Base-by-base conservation (phyloP, 2,113 vertebrate species). In the Pterocles burchelli region DNA sequence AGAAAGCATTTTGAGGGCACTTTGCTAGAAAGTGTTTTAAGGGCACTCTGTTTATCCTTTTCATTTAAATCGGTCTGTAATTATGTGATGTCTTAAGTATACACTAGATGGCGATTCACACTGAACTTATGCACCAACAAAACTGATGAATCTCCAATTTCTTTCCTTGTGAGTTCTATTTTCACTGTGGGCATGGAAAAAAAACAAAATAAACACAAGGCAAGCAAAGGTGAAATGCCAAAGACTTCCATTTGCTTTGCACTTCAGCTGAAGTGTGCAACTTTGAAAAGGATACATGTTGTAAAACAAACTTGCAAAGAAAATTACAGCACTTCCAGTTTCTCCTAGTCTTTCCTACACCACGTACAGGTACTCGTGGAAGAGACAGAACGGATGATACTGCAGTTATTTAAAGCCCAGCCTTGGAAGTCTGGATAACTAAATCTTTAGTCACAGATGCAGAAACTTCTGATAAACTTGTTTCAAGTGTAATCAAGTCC, bases 61-160 rank as follows among this genome's bases (percentile, higher is more conserved):
- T 68, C 52, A 78, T 85, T 93, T 85, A 43, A 78, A 70, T 41
- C 1, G 0, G 6, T 25, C 77, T 76, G 17, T 75, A 83, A 90
- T 81, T 70, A 61, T 61, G 93, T 38, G 77, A n/a, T 94, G 36
- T 73, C 59, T 86, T 45, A 84, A 89, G 85, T 34, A n/a, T 22
- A 63, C 94, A 80, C 97, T 90, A 95, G 93, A 85, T 95, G 95
- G 94, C 70, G 51, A 90, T 77, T 94, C 51, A 79, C 67, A 43
- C 79, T 91, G 77, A 82, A 81, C 16, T 77, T 73, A 58, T 2
- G 3, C n/a, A 74, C 38, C 46, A 43, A 28, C 59, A 89, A 86
- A 87, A 58, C n/a, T 10, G 29, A 66, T 10, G 12, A 72, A 49
- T 34, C 29, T 59, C 41, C 57, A 33, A 81, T 58, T 62, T 71